These are phyloP conservation scores for Neotoxoptera formosana DNA, from an alignment of 1,140 invertebrate species.

Conservation along the genomic window DNA sequence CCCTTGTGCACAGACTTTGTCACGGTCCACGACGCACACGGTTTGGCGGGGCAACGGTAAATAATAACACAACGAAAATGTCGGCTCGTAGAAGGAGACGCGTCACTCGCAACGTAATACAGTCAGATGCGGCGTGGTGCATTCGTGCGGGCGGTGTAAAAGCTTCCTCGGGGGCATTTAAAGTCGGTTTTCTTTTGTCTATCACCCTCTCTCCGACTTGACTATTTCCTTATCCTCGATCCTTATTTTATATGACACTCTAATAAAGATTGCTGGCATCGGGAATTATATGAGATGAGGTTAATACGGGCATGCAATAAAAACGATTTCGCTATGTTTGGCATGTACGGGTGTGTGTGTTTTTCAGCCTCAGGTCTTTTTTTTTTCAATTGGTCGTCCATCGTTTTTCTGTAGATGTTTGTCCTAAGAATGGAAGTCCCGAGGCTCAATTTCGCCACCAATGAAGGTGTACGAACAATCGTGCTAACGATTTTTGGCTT, in stretches of 20 bases:
- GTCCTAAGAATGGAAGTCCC: background rate
- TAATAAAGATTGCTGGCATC: conserved; percentile 13
- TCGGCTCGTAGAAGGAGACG: background rate
- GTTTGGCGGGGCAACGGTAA: conserved; percentile 3
- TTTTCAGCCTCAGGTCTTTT: background rate
- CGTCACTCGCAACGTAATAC: background rate
- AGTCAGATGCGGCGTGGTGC: background rate
- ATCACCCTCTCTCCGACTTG: background rate
- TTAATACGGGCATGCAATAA: conserved; percentile 30
- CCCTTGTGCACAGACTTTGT: conserved; percentile 9
- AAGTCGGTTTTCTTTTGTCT: conserved; percentile 25
- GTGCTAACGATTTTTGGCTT: background rate
- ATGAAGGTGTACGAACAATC: conserved; percentile 1
- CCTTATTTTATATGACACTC: conserved; percentile 7
- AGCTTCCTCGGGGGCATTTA: conserved; percentile 20
- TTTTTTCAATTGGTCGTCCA: conserved; percentile 3
- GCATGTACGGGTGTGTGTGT: background rate
- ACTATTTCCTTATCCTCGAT: background rate
- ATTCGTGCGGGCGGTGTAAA: background rate
- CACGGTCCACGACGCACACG: background rate
- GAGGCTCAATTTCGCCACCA: background rate
- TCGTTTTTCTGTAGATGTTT: background rate
- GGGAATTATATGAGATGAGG: conserved; percentile 4
- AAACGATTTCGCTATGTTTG: conserved; percentile 14
- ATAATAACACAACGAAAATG: conserved; percentile 33